Percentiles rank a stretch among this genome's conserved stretches.
phyloP scores from a whole-genome alignment of 2,797 vertebrate genomes.

The Enteromius viviparus region DNA sequence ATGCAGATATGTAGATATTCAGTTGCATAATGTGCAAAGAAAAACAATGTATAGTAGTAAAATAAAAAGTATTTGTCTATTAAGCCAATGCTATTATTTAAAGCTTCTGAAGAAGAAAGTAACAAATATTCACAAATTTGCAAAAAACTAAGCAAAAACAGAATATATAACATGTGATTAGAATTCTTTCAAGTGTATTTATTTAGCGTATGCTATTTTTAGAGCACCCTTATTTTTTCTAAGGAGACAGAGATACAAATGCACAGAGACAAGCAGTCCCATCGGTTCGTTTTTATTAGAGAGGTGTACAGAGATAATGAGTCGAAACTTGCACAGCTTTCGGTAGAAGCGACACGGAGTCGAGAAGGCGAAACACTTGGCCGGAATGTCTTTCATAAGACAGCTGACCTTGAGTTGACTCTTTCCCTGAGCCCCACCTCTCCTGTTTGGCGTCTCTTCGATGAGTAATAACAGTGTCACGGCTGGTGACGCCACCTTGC shows the following conservation, averaged over 20 bases:
- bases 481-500: conserved; percentile 54
- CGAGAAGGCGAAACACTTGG: conserved; percentile 50
- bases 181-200: background rate
- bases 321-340: conserved; percentile 30
- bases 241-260: background rate
- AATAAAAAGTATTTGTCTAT: background rate
- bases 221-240: background rate
- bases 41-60: background rate
- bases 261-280: background rate
- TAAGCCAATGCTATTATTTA: background rate
- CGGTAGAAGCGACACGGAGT: conserved; percentile 36
- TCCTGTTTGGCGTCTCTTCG: conserved; percentile 54
- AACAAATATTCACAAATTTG: background rate
- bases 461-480: conserved; percentile 63
- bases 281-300: conserved; percentile 6
- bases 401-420: conserved; percentile 64
- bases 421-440: conserved; percentile 49
- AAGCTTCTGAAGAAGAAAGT: background rate
- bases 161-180: background rate
- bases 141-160: background rate
- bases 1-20: background rate
- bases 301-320: conserved; percentile 16
- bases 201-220: background rate
- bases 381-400: conserved; percentile 51
- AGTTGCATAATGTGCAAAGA: background rate